Base-by-base conservation (phyloP, 2,113 vertebrate species). In the Anolis sagrei region DNA sequence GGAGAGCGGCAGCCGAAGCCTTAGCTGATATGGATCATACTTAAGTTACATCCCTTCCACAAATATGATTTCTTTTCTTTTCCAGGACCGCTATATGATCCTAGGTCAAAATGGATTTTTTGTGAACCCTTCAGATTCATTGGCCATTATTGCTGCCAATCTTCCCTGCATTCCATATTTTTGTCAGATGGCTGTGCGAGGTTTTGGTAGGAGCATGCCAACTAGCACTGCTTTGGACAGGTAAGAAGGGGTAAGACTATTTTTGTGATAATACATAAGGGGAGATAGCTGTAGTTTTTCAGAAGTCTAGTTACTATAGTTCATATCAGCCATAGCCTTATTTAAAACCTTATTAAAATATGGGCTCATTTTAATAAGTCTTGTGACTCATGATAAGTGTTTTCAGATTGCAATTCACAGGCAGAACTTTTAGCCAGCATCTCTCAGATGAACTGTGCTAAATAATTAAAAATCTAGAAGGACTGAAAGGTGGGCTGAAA, bases 121-220 rank as follows among this genome's bases (percentile, higher is more conserved):
- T 82, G 98, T 99, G 90, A 99, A 98, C 51, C 98, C 99, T 0
- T 98, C 98, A 0, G 99, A 99, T 95, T 99, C 99, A 0, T 80
- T 99, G 95, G 99, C 99, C 88, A 93, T 99, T 93, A 99, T 99
- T 95, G 98, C 98, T 39, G 99, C 99, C 94, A 98, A 99, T 93
- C 96, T 99, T 76, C 95, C 97, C 89, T 96, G 97, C 95, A 97
- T 99, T 96, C 99, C 98, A 0, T 99, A 99, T 95, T 99, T 99
- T 90, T 95, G 96, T 93, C 98, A 99, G 94, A 95, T 95, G 92
- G 98, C 98, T 16, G 93, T 98, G 85, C 97, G 97, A 89, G 99
- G 99, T 77, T 98, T 99, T 89, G 99, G 98, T 64, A 96, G 99
- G 82, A 99, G 98, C 90, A 97, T 99, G 98, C 98, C 98, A 76